These are phyloP conservation scores for Tanytarsus gracilentus DNA, from an alignment of 2,888 invertebrate species.

Conservation along the genomic window DNA sequence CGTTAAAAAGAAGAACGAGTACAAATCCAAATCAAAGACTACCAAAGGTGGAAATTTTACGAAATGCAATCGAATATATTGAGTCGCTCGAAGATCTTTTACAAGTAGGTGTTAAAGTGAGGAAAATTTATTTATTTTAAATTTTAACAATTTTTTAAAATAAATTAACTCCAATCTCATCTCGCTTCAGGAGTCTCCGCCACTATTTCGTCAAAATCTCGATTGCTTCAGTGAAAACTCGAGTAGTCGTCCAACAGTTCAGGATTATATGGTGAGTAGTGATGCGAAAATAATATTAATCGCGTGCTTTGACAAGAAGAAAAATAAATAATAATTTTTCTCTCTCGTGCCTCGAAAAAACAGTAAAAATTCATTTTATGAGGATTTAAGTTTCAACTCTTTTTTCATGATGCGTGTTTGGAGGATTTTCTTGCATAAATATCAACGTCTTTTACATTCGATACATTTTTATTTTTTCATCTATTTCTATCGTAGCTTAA, in stretches of 20 bases:
- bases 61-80: conserved; percentile 97
- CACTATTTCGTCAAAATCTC: conserved; percentile 37
- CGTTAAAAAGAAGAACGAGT: conserved; percentile 83
- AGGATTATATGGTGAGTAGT: conserved; percentile 42
- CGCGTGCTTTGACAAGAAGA: background rate
- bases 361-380: background rate
- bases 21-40: conserved; percentile 92
- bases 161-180: background rate
- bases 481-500: too few species aligned
- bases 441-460: too few species aligned
- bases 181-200: conserved; percentile 31
- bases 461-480: too few species aligned
- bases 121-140: background rate
- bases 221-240: conserved; percentile 40
- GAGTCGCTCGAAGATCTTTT: conserved; percentile 80
- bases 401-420: too few species aligned
- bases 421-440: too few species aligned
- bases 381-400: background rate
- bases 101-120: conserved; percentile 44
- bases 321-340: background rate
- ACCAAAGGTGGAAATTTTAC: conserved; percentile 93
- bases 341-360: background rate
- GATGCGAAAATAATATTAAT: background rate
- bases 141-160: conserved; percentile 1
- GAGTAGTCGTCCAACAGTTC: conserved; percentile 38